These are phyloP conservation scores for Alloplasta piceator DNA, from an alignment of 2,888 invertebrate species.

Conservation along the genomic window DNA sequence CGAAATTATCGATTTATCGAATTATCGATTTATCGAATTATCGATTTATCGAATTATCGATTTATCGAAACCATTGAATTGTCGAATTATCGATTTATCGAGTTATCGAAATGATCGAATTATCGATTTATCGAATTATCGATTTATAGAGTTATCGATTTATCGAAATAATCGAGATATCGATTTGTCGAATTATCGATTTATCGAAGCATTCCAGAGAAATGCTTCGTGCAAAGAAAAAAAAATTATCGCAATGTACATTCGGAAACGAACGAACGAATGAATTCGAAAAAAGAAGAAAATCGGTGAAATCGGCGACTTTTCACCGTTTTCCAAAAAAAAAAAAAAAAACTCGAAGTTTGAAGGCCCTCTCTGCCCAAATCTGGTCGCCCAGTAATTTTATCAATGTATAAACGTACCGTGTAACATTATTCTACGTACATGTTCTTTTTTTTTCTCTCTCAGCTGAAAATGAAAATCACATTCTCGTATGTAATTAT, in stretches of 20 bases:
- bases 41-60: no score
- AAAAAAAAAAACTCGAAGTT: slow-evolving; percentile 15
- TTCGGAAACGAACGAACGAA: neutral
- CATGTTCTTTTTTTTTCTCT: slow-evolving; percentile 19
- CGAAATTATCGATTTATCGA: no score
- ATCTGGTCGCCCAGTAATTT: slow-evolving; percentile 55
- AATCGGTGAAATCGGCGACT: slow-evolving; percentile 21
- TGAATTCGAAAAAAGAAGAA: slow-evolving; percentile 4
- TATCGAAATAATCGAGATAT: no score
- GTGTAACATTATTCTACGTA: slow-evolving; percentile 47
- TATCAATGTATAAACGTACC: slow-evolving; percentile 48
- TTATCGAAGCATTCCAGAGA: no score
- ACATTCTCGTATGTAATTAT: neutral
- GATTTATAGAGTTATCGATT: no score
- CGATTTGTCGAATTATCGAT: no score
- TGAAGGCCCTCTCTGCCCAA: slow-evolving; percentile 20
- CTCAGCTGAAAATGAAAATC: neutral
- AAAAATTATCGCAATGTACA: slow-evolving; percentile 34
- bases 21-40: no score
- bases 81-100: no score
- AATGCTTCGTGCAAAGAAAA: neutral
- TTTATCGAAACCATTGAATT: no score
- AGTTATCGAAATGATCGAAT: no score
- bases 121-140: no score
- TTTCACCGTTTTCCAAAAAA: slow-evolving; percentile 2